Evolutionary conservation across 1,140 invertebrate genomes (phyloP).

Genomic region (Saccostrea glomerata): DNA sequence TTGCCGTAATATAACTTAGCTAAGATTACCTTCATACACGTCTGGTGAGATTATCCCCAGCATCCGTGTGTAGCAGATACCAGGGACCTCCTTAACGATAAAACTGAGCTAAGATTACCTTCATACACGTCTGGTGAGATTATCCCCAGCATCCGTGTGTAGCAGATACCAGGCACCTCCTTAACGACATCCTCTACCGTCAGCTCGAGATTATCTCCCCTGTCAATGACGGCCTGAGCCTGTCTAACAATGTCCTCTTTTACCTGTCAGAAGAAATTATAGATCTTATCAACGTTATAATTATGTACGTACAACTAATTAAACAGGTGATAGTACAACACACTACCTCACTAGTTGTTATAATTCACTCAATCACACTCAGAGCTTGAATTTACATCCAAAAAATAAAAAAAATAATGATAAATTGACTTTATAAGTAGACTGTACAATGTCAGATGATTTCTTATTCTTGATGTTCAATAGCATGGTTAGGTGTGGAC

Average conservation of each 20-base stretch:
- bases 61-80: conserved; percentile 63
- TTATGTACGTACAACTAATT: no score
- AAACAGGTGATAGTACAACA: no score
- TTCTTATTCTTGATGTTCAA: no score
- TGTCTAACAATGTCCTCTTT: conserved; percentile 66
- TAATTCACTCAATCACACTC: no score
- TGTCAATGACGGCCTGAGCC: conserved; percentile 54
- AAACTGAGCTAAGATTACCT: background rate
- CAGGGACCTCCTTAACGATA: conserved; percentile 60
- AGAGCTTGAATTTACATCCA: no score
- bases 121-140: background rate
- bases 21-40: background rate
- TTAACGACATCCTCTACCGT: conserved; percentile 63
- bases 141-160: conserved; percentile 55
- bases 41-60: conserved; percentile 25
- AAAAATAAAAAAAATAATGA: no score
- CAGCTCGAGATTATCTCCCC: conserved; percentile 56
- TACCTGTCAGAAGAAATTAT: conserved; percentile 54
- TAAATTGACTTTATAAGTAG: no score
- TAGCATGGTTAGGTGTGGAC: no score
- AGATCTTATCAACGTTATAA: no score
- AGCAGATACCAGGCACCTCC: conserved; percentile 65
- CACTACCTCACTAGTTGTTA: no score
- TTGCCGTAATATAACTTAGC: no score
- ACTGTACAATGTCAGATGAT: no score